Base-by-base conservation (phyloP, 2,797 vertebrate species). In the Varecia variegata region DNA sequence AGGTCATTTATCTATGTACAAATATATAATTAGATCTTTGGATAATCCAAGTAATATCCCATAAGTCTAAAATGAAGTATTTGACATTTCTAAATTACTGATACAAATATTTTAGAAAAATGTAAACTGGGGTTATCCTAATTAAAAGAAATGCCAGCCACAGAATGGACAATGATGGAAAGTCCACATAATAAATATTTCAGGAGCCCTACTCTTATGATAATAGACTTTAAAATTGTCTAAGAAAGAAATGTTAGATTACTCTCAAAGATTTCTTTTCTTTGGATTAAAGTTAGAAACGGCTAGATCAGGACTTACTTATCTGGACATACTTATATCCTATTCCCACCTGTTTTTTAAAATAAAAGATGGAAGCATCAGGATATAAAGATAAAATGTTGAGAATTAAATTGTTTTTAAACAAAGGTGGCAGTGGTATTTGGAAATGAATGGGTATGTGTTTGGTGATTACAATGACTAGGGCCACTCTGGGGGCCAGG, bases 261-360 rank as follows among this genome's bases (percentile, higher is more conserved):
- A 93, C 90, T 81, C 43, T 90, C 23, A 74, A 95, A 95, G 35
- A 45, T 92, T 83, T 93, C 68, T 84, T 96, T 74, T 62, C 50
- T 58, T 86, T 58, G 18, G 65, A 68, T 73, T 82, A 95, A 95
- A n/a, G 13, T 23, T 50, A 71, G 58, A 90, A 67, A 84, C 54
- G 40, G 43, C 71, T 77, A 15, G 21, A 58, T 68, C 12, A 79
- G 38, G 73, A 52, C 45, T 93, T 83, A 56, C 14, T 91, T 74
- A 65, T 86, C 52, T 96, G 56, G 81, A 89, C 6, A 91, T 88
- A 89, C n/a, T 58, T n/a, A 71, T 50, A 86, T 56, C 30, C 4
- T 50, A 85, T 30, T 77, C 15, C 35, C n/a, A 6, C 35, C 5
- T 52, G 25, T 45, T 85, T 68, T 58, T 81, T 85, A 67, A 56